Percentiles rank a stretch among this genome's conserved stretches.
Conservation (phyloP, 1,140 invertebrate genomes). For the Apis florea region DNA sequence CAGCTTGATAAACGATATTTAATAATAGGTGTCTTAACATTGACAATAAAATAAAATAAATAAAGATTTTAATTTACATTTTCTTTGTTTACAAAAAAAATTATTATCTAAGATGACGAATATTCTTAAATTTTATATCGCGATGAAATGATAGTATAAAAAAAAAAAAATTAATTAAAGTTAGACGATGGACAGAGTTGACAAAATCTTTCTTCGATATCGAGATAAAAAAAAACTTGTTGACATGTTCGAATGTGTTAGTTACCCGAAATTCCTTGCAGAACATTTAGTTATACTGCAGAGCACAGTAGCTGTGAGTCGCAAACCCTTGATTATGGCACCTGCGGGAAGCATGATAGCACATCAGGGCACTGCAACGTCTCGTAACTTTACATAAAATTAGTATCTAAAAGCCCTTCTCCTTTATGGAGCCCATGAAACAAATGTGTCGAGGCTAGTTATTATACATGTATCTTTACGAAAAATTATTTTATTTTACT, state of each 20-base stretch:
- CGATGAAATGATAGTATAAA: no score
- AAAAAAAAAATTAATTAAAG: not conserved
- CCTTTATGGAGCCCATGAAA: constrained; percentile 61
- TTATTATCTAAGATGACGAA: not conserved
- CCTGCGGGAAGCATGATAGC: constrained; percentile 70
- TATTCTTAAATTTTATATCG: not conserved
- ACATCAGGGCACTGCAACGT: constrained; percentile 63
- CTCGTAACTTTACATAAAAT: constrained; percentile 78
- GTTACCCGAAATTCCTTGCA: constrained; percentile 45
- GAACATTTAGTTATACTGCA: constrained; percentile 66
- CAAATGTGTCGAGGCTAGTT: constrained; percentile 8
- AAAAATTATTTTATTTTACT: no score
- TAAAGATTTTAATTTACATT: not conserved
- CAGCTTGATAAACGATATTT: no score
- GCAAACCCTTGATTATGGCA: constrained; percentile 65
- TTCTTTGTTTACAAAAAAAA: not conserved
- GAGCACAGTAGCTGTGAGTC: constrained; percentile 38
- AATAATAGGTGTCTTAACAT: not conserved
- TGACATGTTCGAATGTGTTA: not conserved
- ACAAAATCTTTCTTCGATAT: not conserved
- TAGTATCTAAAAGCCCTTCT: constrained; percentile 77
- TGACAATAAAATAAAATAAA: not conserved
- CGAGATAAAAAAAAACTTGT: not conserved
- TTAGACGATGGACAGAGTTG: not conserved
- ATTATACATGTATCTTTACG: constrained; percentile 5